Evolutionary conservation across 30 jellyfish, hydroid and myxozoan species (phyloP).

Genomic region (Cassiopea xamachana): DNA sequence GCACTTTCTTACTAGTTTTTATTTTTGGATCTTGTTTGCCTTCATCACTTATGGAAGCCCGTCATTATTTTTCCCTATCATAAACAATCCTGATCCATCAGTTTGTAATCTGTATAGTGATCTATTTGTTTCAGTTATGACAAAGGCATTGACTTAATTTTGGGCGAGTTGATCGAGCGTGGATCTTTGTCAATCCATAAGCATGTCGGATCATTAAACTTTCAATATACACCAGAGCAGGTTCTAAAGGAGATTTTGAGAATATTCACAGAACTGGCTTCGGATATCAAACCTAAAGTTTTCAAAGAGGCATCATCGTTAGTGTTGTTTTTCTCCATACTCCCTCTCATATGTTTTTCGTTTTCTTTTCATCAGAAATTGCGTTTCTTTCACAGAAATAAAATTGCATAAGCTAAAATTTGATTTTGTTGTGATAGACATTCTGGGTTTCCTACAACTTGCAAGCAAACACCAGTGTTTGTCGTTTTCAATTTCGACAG

Average conservation of each 20-base stretch:
- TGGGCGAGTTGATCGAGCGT: constrained; percentile 47
- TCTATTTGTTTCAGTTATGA: constrained; percentile 40
- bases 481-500: constrained; percentile 63
- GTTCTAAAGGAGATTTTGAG: constrained; percentile 80
- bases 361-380: neutral
- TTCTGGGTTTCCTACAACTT: neutral
- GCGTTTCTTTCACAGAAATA: too few relatives aligned
- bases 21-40: too few relatives aligned
- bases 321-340: neutral
- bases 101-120: neutral
- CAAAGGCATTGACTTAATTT: constrained; percentile 55
- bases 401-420: neutral
- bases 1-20: too few relatives aligned
- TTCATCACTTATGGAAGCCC: too few relatives aligned
- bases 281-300: constrained; percentile 85
- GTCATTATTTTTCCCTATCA: too few relatives aligned
- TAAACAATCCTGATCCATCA: too few relatives aligned
- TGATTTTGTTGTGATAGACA: constrained; percentile 13
- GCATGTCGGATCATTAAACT: constrained; percentile 68
- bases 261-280: constrained; percentile 57
- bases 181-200: constrained; percentile 71
- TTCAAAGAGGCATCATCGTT: constrained; percentile 69
- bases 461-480: constrained; percentile 12
- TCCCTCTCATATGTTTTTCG: neutral
- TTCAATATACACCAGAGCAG: constrained; percentile 68